phyloP scores from a whole-genome alignment of 1,140 invertebrate genomes.

The Hyposmocoma kahamanoa region DNA sequence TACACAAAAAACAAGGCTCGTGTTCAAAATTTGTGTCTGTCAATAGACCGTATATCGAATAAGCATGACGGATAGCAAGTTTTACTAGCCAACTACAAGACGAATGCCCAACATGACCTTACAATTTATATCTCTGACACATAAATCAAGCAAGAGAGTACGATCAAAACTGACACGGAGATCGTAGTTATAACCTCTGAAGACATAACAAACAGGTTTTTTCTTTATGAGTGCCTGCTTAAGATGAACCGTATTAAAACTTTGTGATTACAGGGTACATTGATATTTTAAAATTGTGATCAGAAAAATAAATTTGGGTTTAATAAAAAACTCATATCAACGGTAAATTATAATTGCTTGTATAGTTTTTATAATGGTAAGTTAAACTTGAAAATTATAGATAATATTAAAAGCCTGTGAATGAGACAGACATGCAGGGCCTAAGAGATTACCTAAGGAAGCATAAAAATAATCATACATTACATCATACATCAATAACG shows the following conservation, averaged over 20 bases:
- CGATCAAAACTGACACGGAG: conserved; percentile 58
- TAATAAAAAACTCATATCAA: too few species aligned
- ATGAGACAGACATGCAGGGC: too few species aligned
- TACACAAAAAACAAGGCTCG: too few species aligned
- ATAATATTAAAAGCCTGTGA: too few species aligned
- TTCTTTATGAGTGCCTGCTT: conserved; percentile 44
- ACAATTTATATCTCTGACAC: conserved; percentile 48
- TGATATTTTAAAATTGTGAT: conserved; percentile 57
- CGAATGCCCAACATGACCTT: conserved; percentile 59
- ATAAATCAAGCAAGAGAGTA: conserved; percentile 55
- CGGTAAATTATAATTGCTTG: too few species aligned
- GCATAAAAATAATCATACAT: too few species aligned
- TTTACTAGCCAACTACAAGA: conserved; percentile 53
- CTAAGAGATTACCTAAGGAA: too few species aligned
- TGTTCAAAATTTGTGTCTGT: conserved; percentile 32
- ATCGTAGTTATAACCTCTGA: conserved; percentile 45
- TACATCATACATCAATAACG: too few species aligned
- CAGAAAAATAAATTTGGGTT: too few species aligned
- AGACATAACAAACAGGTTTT: conserved; percentile 34
- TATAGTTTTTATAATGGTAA: too few species aligned
- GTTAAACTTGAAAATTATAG: too few species aligned
- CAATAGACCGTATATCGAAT: conserved; percentile 36
- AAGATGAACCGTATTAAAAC: conserved; percentile 58
- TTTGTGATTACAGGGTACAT: conserved; percentile 63
- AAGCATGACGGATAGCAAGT: conserved; percentile 48